Evolutionary conservation across 1,140 invertebrate genomes (phyloP).

Genomic region (Drosophila trapezifrons): DNA sequence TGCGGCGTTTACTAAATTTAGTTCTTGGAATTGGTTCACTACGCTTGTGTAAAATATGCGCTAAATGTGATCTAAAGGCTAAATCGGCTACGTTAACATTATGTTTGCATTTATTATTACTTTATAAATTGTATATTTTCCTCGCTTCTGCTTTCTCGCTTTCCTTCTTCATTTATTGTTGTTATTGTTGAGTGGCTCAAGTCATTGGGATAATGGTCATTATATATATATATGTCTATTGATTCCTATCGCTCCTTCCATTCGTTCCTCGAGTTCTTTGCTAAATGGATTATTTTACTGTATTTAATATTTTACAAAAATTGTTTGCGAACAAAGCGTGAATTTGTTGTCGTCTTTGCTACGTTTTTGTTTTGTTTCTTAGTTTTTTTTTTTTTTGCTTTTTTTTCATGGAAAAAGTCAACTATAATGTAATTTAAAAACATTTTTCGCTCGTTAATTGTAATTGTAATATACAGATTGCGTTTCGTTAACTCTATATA

Average conservation of each 20-base stretch:
- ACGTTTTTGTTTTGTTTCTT: constrained; percentile 37
- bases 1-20: constrained; percentile 16
- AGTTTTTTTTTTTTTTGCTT: constrained; percentile 27
- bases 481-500: constrained; percentile 30
- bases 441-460: constrained; percentile 38
- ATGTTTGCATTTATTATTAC: constrained; percentile 49
- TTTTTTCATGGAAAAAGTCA: constrained; percentile 59
- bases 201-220: constrained; percentile 28
- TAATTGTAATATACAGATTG: constrained; percentile 61
- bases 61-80: constrained; percentile 60
- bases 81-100: constrained; percentile 61
- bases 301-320: constrained; percentile 37
- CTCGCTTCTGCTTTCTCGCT: background rate
- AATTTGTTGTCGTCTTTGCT: constrained; percentile 5
- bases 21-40: constrained; percentile 47
- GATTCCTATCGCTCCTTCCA: background rate
- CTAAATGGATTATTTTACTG: constrained; percentile 16
- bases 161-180: constrained; percentile 36
- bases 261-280: constrained; percentile 14
- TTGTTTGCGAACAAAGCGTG: constrained; percentile 31
- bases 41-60: constrained; percentile 57
- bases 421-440: constrained; percentile 65
- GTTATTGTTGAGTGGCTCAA: constrained; percentile 32
- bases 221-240: constrained; percentile 15
- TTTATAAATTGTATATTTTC: constrained; percentile 15